Evolutionary conservation across 2,113 vertebrate species (phyloP).

Genomic region (Stigmatopora argus): DNA sequence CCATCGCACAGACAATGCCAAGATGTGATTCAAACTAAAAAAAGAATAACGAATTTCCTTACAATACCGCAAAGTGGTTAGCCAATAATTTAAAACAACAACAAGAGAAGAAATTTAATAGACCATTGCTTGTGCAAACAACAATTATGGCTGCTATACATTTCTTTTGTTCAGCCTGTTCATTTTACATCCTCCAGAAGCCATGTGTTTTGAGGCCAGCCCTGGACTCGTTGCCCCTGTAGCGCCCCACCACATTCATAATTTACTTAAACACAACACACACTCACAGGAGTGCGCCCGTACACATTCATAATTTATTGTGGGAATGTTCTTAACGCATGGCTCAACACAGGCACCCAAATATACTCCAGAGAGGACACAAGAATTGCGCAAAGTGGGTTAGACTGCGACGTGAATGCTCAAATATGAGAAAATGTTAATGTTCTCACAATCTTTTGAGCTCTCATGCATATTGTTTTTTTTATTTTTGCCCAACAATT

Average conservation of each 20-base stretch:
- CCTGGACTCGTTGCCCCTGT: conserved; percentile 53
- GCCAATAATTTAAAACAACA: neutral
- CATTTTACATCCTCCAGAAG: conserved; percentile 11
- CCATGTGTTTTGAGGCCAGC: conserved; percentile 27
- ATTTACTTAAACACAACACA: conserved; percentile 51
- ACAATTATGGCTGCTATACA: neutral
- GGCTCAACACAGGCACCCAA: conserved; percentile 57
- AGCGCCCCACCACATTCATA: conserved; percentile 56
- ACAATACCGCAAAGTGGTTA: neutral
- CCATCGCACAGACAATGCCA: neutral
- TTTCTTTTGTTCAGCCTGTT: conserved; percentile 9
- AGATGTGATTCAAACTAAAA: neutral
- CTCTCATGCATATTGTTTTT: neutral
- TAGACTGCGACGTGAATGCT: conserved; percentile 7
- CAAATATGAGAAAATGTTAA: conserved; percentile 10
- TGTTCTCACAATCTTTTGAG: neutral
- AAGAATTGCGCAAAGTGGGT: conserved; percentile 22
- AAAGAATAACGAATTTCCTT: neutral
- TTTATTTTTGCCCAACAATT: neutral
- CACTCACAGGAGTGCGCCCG: conserved; percentile 24
- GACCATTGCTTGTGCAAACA: neutral
- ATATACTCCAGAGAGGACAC: conserved; percentile 41
- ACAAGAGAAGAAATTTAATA: neutral
- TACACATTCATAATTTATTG: conserved; percentile 67
- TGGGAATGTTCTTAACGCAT: conserved; percentile 69